Conservation (phyloP, 2,113 vertebrate species). For the Scophthalmus maximus region DNA sequence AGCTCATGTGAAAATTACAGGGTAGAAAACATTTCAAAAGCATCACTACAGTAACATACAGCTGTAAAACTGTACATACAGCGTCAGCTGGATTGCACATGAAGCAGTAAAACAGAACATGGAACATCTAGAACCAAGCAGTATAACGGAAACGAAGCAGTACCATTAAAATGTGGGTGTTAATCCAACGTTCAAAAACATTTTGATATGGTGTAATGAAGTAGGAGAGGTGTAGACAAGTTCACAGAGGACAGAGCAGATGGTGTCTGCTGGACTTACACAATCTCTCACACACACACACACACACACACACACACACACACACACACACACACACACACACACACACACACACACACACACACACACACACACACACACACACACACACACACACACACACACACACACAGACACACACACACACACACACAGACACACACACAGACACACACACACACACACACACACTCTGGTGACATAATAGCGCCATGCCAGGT, state of each 20-base stretch:
- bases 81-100: not conserved
- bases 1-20: too few relatives aligned
- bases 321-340: not conserved
- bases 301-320: constrained; percentile 51
- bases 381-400: not conserved
- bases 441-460: not conserved
- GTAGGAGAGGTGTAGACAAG: constrained; percentile 66
- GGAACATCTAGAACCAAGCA: not conserved
- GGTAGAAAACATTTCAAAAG: not conserved
- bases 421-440: not conserved
- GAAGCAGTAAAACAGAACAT: not conserved
- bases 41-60: not conserved
- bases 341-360: not conserved
- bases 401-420: constrained; percentile 21
- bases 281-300: constrained; percentile 52
- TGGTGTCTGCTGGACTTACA: constrained; percentile 79
- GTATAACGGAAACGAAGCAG: not conserved
- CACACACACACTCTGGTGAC: constrained; percentile 69
- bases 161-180: not conserved
- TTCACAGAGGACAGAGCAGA: constrained; percentile 81
- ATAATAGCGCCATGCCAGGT: constrained; percentile 81
- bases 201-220: constrained; percentile 35
- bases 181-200: constrained; percentile 10
- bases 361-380: constrained; percentile 22
- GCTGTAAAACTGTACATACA: not conserved